Base-by-base conservation (phyloP, 2,888 invertebrate species). In the Ophion slaviceki region DNA sequence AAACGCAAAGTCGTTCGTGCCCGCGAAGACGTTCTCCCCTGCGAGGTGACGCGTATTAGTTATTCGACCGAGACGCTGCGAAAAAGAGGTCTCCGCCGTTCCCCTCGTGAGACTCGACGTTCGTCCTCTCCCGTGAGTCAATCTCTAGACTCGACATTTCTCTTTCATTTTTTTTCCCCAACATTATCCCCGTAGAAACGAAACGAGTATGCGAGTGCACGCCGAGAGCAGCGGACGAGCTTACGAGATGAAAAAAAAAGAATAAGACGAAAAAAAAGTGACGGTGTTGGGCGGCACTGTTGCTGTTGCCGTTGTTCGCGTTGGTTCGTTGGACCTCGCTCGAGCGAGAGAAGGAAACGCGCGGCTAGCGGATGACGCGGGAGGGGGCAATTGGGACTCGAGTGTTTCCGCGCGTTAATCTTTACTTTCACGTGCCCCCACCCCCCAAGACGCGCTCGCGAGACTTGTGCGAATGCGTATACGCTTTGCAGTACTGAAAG, bases 161-260 rank as follows among this genome's bases (percentile, higher is more conserved):
- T 68, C 62, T 61, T 70, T 28, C 20, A 7, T n/a, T 67, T 68
- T 68, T 68, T 4, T 68, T 68, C 2, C 40, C 8, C 70, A 28
- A 70, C 47, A 53, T 62, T 72, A 67, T 68, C 36, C 70, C 68
- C 62, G 40, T 28, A 61, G 66, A 68, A 64, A 61, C 32, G 59
- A 64, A 62, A 47, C 40, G 61, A 68, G 89, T 87, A 85, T 92
- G 93, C 91, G 92, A 92, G 92, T 86, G 84, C 89, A 88, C 79
- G 90, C 88, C 85, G 89, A 89, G 90, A 91, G 87, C 88, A 85
- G 68, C 14, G 28, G 11, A 64, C 28, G 32, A 85, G 92, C 92
- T 93, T 92, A 92, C 45, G 68, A 75, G 47, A 47, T 45, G 32
- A 74, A 76, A 40, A 11, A 53, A 53, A 40, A 68, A 45, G 62